Base-by-base conservation (phyloP, 2,888 invertebrate genomes). In the Tenthredo amoena region DNA sequence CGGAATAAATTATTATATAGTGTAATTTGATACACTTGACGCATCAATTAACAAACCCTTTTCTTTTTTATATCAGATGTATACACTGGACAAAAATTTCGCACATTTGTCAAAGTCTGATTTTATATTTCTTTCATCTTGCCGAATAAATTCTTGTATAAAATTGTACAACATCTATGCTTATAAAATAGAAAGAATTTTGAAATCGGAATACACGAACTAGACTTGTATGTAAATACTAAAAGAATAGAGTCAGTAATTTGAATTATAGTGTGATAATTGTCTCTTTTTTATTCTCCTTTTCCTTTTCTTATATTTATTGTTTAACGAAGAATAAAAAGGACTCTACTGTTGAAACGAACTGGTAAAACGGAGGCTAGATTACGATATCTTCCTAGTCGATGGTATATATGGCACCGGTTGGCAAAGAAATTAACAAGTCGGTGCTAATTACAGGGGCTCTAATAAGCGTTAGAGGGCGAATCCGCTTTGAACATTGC, bases 361-460 rank as follows among this genome's bases (percentile, higher is more conserved):
- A 68, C 31, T 34, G 34, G 12, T 26, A 26, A 18, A 68, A 68
- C 68, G 34, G 34, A 34, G 72, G n/a, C 72, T 43, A 43, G 40
- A 74, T 26, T 34, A 31, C 50, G 76, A 26, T 55, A 50, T 18
- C 15, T 31, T 31, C 55, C 50, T 21, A 6, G 12, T 31, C 50
- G 34, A 6, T 77, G 26, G 50, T 40, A 31, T 40, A 31, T 47
- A 55, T 50, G 15, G 26, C 31, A 58, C 62, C 62, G 40, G 47
- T 83, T 83, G 68, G 31, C 65, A 55, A 68, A 83, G 26, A 83
- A 68, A 83, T 83, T 83, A 83, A 18, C 47, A 47, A 83, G 68
- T 47, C 43, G 40, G 2, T 68, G 68, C 65, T 83, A 83, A 83
- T 83, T 68, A 83, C n/a, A 15, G 55, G 31, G 31, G 31, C 79